Percentiles rank a stretch among this genome's conserved stretches.
Conservation (phyloP, 2,113 vertebrate genomes). For the Brienomyrus brachyistius region DNA sequence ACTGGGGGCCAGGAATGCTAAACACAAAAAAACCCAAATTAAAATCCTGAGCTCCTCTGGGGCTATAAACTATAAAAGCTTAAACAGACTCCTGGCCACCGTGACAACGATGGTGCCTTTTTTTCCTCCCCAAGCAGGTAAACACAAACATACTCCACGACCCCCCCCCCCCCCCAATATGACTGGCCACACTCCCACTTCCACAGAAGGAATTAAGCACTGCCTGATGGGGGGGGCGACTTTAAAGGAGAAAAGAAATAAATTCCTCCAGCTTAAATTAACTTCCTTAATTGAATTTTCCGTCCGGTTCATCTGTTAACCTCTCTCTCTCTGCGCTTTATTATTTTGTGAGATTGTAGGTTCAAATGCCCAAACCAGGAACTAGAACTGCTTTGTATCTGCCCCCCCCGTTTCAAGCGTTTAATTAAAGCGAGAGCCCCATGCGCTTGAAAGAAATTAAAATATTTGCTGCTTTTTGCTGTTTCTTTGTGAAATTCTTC, state of each 20-base stretch:
- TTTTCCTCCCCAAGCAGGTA: not conserved
- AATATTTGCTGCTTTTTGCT: not conserved
- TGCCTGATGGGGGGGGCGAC: not conserved
- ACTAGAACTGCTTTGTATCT: constrained; percentile 43
- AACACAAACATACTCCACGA: not conserved
- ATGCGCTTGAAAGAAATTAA: constrained; percentile 50
- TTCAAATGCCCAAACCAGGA: constrained; percentile 37
- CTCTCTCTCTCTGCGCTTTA: constrained; percentile 59
- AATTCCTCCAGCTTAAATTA: constrained; percentile 42
- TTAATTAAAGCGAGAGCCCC: constrained; percentile 56
- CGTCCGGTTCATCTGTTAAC: constrained; percentile 52
- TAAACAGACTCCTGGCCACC: not conserved
- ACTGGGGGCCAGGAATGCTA: constrained; percentile 28
- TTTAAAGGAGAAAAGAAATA: not conserved
- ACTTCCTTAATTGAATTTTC: constrained; percentile 67
- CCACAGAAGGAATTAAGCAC: not conserved
- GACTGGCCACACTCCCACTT: not conserved
- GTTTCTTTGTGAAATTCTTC: not conserved
- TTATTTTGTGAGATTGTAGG: not conserved
- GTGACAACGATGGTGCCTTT: not conserved
- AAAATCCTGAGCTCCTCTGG: not conserved
- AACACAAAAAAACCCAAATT: constrained; percentile 22
- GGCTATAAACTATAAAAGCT: not conserved
- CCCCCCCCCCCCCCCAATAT: not conserved
- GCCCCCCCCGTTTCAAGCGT: constrained; percentile 54